Evolutionary conservation across 2,888 invertebrate genomes (phyloP), one percentile per base, ranked within the genome.

Genomic region (Augiades crinisus): DNA sequence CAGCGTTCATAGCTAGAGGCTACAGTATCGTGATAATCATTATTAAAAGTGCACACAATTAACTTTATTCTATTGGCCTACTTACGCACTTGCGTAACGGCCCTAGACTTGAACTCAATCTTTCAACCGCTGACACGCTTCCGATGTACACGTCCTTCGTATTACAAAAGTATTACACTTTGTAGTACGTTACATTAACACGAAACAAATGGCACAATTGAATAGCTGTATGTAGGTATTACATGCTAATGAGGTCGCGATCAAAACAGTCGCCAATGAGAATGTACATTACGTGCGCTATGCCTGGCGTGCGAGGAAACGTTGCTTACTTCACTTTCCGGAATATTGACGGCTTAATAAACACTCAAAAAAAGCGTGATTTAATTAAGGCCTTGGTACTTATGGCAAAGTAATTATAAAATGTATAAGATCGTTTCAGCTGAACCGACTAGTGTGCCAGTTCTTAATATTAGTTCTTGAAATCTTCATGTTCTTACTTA

Each of bases 101-200:
- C 78, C 82, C 81, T 83, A 83, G 72, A 86, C 84, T 84, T 87
- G 85, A 83, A 83, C 85, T 82, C 75, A 77, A 75, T 85, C 63
- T 73, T 68, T 38, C 31, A 22, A 51, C 51, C 31, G 51, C 44
- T 51, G 51, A 51, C 44, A 44, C 37, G 44, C 37, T 51, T 51
- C 44, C 51, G 51, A 51, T 44, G 37, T 19, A 31, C 36, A 30
- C 37, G 31, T 50, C 14, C 27, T 50, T 6, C 12, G 12, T 30
- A 41, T 22, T 30, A 30, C 17, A n/a, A n/a, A n/a, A n/a, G n/a
- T n/a, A n/a, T n/a, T n/a, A n/a, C n/a, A n/a, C 19, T 43, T 30
- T 41, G 37, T 21, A 3, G 17, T 43, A 10, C 16, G 16, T 30
- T 17, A 31, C 10, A 41, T 5, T 30, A 30, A 30, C 17, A 30